Evolutionary conservation across 2,888 invertebrate species (phyloP).

Genomic region (Agrenia bidenticulata): DNA sequence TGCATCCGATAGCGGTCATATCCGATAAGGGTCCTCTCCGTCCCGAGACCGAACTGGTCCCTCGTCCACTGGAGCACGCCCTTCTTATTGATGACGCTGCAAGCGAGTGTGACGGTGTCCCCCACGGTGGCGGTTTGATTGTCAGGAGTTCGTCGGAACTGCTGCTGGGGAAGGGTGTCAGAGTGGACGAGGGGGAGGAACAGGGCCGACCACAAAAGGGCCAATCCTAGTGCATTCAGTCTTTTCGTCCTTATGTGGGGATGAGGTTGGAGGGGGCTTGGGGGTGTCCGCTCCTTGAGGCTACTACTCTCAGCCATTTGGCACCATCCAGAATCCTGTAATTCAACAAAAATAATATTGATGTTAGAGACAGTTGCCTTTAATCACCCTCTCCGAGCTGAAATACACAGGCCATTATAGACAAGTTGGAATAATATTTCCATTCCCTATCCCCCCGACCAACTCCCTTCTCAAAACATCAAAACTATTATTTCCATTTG

Average conservation of each 20-base stretch:
- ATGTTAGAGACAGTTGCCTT: background rate
- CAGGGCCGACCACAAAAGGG: background rate
- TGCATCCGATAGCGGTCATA: conserved; percentile 95
- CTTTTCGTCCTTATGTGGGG: background rate
- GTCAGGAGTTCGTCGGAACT: conserved; percentile 88
- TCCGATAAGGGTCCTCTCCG: conserved; percentile 83
- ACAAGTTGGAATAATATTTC: no score
- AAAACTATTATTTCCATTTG: no score
- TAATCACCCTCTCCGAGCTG: background rate
- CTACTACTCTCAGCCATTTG: background rate
- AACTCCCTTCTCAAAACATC: no score
- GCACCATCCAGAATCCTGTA: background rate
- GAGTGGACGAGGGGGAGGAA: background rate
- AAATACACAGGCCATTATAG: no score
- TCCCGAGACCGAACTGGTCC: conserved; percentile 92
- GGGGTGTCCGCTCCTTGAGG: no score
- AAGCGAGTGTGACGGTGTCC: conserved; percentile 83
- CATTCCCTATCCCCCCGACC: no score
- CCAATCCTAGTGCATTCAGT: background rate
- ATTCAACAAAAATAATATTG: no score
- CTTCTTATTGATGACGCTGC: conserved; percentile 78
- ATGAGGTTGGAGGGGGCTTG: no score
- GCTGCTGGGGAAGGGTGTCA: conserved; percentile 61
- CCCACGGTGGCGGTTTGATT: conserved; percentile 88
- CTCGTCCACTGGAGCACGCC: conserved; percentile 96